Evolutionary conservation across 2,797 vertebrate genomes (phyloP).

Genomic region (Gouania willdenowi): DNA sequence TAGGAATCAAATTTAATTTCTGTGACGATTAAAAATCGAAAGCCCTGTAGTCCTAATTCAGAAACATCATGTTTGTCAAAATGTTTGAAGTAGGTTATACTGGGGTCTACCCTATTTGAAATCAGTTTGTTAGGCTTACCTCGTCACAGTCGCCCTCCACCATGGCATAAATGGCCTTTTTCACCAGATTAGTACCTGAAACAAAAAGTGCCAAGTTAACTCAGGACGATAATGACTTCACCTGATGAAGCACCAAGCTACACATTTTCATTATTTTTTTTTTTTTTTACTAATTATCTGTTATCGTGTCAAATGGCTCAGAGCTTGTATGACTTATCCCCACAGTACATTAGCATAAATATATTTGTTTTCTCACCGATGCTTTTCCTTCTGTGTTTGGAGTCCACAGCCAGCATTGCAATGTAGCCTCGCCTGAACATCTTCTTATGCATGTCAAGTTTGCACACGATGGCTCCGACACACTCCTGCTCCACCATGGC

Average conservation of each 20-base stretch:
- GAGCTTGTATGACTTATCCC: conserved; percentile 6
- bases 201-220: conserved; percentile 34
- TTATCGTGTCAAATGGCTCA: too few relatives aligned
- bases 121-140: conserved; percentile 71
- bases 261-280: too few relatives aligned
- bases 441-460: conserved; percentile 99
- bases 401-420: conserved; percentile 99
- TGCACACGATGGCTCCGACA: conserved; percentile 99
- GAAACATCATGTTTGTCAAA: too few relatives aligned
- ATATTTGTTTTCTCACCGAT: conserved; percentile 83
- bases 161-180: conserved; percentile 99
- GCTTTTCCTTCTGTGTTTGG: conserved; percentile 99
- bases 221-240: neutral
- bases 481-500: conserved; percentile 98
- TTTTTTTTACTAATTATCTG: too few relatives aligned
- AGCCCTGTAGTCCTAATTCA: too few relatives aligned
- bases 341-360: conserved; percentile 22
- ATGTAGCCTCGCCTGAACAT: conserved; percentile 99
- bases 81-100: too few relatives aligned
- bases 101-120: too few relatives aligned
- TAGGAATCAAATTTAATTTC: too few relatives aligned
- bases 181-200: conserved; percentile 99
- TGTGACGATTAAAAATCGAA: too few relatives aligned
- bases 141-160: conserved; percentile 99
- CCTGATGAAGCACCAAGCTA: too few relatives aligned